A percentile compares a stretch with the other conserved stretches of the same genome.
These are phyloP conservation scores for Nyleta sp. DNA, from an alignment of 2,888 invertebrate species.

Conservation along the genomic window DNA sequence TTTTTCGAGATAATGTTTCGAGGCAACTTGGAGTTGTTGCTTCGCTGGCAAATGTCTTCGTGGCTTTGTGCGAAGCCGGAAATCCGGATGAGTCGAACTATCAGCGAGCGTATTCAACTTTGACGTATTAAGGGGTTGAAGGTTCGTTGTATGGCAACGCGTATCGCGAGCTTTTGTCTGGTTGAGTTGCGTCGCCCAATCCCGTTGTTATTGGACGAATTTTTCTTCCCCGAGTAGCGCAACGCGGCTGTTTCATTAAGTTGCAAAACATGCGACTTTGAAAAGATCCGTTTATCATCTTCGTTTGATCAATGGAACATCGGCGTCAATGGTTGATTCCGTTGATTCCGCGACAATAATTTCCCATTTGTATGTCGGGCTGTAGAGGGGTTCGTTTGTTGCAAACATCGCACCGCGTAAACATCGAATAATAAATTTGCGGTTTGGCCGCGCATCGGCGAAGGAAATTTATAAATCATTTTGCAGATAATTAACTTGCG, in stretches of 20 bases:
- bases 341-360: too few relatives aligned
- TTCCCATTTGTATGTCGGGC: too few relatives aligned
- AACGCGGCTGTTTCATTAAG: too few relatives aligned
- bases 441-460: conserved; percentile 13
- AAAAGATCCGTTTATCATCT: too few relatives aligned
- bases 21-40: not conserved
- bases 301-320: too few relatives aligned
- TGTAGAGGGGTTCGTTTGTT: too few relatives aligned
- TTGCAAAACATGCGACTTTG: too few relatives aligned
- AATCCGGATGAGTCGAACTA: conserved; percentile 12
- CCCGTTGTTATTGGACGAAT: not conserved
- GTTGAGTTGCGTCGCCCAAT: not conserved
- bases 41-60: conserved; percentile 12
- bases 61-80: conserved; percentile 17
- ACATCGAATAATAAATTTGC: conserved; percentile 32
- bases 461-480: conserved; percentile 51
- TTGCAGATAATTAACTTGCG: conserved; percentile 47
- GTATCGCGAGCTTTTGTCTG: conserved; percentile 4
- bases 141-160: not conserved
- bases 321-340: too few relatives aligned
- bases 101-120: conserved; percentile 31
- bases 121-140: conserved; percentile 5
- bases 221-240: too few relatives aligned
- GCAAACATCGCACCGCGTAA: conserved; percentile 14
- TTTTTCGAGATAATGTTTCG: conserved; percentile 14